Evolutionary conservation across 2,797 vertebrate species (phyloP), one percentile per base, ranked within the genome.

Genomic region (Schizothorax lantsangensis): DNA sequence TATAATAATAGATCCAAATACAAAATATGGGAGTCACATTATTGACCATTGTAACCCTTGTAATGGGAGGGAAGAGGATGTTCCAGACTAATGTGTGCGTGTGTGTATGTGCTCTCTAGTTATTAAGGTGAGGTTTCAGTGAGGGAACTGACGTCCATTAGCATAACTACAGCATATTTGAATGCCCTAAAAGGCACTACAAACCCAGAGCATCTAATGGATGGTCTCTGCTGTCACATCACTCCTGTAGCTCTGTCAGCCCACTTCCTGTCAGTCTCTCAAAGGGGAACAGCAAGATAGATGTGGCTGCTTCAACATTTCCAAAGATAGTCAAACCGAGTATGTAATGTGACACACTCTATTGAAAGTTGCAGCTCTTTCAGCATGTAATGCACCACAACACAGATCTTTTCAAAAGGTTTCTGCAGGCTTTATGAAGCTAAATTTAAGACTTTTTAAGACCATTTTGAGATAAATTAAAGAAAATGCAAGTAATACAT

Each of bases 141-240:
- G 85, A 75, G 78, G 71, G 83, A 87, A 89, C 82, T 89, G 87
- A 66, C 80, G 33, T 77, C 89, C 91, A 90, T 91, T 90, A 92
- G 73, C 88, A 86, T 90, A 89, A 83, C 78, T 33, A 72, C 30
- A 38, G 72, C 88, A 88, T 88, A 88, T 87, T 84, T 85, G 84
- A 86, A 59, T 72, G 87, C 87, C 54, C 71, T 88, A 90, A 91
- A 90, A 87, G 87, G 87, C 88, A 86, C 89, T 89, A 81, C 68
- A 69, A 75, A 88, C 19, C 45, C 80, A 72, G 30, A 84, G 71
- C 64, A 68, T 77, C 47, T 87, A 90, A 59, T 83, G 81, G 81
- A 83, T 36, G 73, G 86, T 69, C 78, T 54, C 62, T 57, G 74
- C 86, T 71, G 83, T 81, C 88, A 88, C 85, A 89, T 87, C 84